These are phyloP conservation scores for Caenorhabditis zanzibari DNA, from an alignment of 2,888 invertebrate genomes.

Conservation along the genomic window DNA sequence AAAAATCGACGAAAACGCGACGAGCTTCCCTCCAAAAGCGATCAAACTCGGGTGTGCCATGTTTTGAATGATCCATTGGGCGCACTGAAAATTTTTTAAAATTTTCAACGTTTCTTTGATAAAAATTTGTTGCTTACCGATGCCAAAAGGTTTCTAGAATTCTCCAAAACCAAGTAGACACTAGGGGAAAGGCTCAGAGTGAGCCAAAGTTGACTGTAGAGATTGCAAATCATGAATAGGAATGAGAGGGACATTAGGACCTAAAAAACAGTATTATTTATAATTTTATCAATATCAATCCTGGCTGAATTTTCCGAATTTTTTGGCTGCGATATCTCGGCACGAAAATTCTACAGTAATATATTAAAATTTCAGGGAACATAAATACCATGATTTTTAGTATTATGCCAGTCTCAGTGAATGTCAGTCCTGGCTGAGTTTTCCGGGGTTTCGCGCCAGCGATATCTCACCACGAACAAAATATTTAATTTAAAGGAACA, in stretches of 20 bases:
- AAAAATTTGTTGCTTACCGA: slow-evolving; percentile 52
- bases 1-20: slow-evolving; percentile 65
- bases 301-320: too few relatives aligned
- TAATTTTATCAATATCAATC: too few relatives aligned
- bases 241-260: slow-evolving; percentile 78
- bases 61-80: slow-evolving; percentile 80
- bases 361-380: too few relatives aligned
- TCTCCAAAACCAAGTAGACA: slow-evolving; percentile 63
- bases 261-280: slow-evolving; percentile 64
- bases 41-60: slow-evolving; percentile 73
- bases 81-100: too few relatives aligned
- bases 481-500: too few relatives aligned
- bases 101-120: neutral
- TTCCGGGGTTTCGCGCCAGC: too few relatives aligned
- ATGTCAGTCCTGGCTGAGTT: too few relatives aligned
- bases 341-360: too few relatives aligned
- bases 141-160: slow-evolving; percentile 63
- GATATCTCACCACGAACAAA: too few relatives aligned
- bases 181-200: slow-evolving; percentile 53
- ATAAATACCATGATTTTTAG: too few relatives aligned
- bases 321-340: too few relatives aligned
- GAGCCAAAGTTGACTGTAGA: slow-evolving; percentile 81
- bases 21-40: slow-evolving; percentile 69
- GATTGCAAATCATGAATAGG: slow-evolving; percentile 79
- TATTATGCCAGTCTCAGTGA: too few relatives aligned